Evolutionary conservation across 2,888 invertebrate genomes (phyloP), one percentile per base, ranked within the genome.

Genomic region (Lomographa bimaculata): DNA sequence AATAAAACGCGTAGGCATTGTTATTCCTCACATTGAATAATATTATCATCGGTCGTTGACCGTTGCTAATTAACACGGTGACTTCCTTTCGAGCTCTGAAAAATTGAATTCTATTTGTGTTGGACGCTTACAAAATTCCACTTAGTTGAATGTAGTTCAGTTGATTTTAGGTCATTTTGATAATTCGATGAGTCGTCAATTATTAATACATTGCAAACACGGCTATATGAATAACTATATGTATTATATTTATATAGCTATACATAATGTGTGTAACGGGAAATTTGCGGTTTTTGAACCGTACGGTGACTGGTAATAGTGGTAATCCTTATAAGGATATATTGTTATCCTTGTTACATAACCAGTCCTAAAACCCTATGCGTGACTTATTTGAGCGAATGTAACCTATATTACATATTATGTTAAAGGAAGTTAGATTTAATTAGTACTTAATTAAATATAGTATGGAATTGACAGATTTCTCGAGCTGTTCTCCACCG

Each of bases 51-150:
- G 62, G 75, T 77, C 79, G 73, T 71, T 60, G 79, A 71, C 76
- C 79, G 67, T 66, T 55, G 65, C 61, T 69, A 74, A 79, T 78
- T 79, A 81, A 80, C 80, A 79, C 79, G 78, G 79, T 79, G 64
- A 83, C 82, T 76, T 65, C 69, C 67, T 72, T 82, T 67, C 48
- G 59, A 71, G 69, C 67, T 69, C 60, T 60, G 68, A 76, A 75
- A 75, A 71, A 60, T 55, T 52, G 14, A 36, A 46, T 61, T 64
- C 64, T 69, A 60, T 64, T 67, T 60, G 56, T 54, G 59, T 61
- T 50, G 53, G 45, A 37, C 54, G 54, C 58, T 60, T 50, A 61
- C 57, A 58, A 54, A 60, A 60, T 70, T 59, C 58, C 49, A 60
- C 46, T 59, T 57, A 58, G 47, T 56, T 29, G 50, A 38, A 62